A percentile compares a stretch with the other conserved stretches of the same genome.
Conservation (phyloP, 2,888 invertebrate genomes). For the Drosophila picticornis region DNA sequence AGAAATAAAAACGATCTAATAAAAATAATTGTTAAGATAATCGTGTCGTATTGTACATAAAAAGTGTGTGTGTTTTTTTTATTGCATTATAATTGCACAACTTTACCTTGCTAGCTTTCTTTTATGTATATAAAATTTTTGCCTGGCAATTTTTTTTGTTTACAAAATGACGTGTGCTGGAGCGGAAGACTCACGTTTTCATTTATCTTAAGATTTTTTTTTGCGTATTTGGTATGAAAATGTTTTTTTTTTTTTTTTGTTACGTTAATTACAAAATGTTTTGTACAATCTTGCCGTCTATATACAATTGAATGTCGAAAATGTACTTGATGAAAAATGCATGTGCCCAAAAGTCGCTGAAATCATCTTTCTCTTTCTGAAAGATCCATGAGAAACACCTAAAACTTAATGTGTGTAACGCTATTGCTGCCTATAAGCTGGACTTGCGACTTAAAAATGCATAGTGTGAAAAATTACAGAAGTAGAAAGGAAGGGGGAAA, state of each 20-base stretch:
- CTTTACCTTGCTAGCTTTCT: conserved; percentile 25
- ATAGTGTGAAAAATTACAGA: conserved; percentile 19
- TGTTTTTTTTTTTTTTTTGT: conserved; percentile 18
- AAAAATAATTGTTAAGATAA: conserved; percentile 44
- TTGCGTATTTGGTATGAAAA: conserved; percentile 57
- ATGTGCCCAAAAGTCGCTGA: conserved; percentile 23
- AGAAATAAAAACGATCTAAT: conserved; percentile 47
- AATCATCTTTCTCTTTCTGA: conserved; percentile 10
- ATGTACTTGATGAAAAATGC: conserved; percentile 39
- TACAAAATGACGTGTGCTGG: conserved; percentile 52
- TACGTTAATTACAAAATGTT: conserved; percentile 50
- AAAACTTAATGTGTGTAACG: conserved; percentile 33
- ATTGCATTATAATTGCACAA: conserved; percentile 40
- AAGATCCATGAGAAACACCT: conserved; percentile 42
- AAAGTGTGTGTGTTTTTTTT: conserved; percentile 23
- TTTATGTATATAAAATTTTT: conserved; percentile 57
- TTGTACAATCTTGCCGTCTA: conserved; percentile 43
- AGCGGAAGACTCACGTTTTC: conserved; percentile 69
- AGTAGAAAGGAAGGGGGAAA: background rate
- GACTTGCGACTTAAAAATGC: conserved; percentile 42
- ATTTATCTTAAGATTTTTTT: conserved; percentile 15
- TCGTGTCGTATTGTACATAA: conserved; percentile 47
- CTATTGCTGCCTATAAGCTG: conserved; percentile 40
- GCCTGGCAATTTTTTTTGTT: conserved; percentile 40
- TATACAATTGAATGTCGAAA: conserved; percentile 51